Percentiles rank a stretch among this genome's conserved stretches.
Evolutionary conservation across 2,888 invertebrate genomes (phyloP).

Genomic region (Catotricha subobsoleta): DNA sequence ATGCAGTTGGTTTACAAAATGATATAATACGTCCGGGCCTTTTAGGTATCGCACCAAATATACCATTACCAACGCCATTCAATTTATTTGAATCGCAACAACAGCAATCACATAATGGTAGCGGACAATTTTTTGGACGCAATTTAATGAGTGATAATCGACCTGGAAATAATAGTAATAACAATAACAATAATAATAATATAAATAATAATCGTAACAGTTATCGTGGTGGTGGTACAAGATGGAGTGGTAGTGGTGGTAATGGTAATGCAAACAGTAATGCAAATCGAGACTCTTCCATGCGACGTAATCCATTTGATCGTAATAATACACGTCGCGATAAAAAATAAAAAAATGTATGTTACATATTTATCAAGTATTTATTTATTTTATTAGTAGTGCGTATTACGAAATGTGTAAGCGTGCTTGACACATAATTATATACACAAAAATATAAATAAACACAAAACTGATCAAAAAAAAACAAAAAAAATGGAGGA

Average conservation of each 20-base stretch:
- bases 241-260: slow-evolving; percentile 30
- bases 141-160: slow-evolving; percentile 13
- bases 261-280: slow-evolving; percentile 29
- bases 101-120: neutral
- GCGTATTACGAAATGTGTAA: too few relatives aligned
- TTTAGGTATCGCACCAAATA: slow-evolving; percentile 4
- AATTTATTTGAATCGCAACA: neutral
- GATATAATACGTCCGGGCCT: slow-evolving; percentile 10
- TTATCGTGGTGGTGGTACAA: slow-evolving; percentile 33
- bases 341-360: neutral
- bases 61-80: neutral
- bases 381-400: too few relatives aligned
- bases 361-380: neutral
- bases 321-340: slow-evolving; percentile 1
- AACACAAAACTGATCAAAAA: too few relatives aligned
- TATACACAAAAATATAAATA: too few relatives aligned
- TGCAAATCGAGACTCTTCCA: neutral
- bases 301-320: slow-evolving; percentile 3
- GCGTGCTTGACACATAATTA: too few relatives aligned
- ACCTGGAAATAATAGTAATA: slow-evolving; percentile 17
- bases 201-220: slow-evolving; percentile 26
- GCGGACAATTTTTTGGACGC: slow-evolving; percentile 11
- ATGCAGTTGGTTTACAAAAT: slow-evolving; percentile 30
- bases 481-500: too few relatives aligned
- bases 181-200: slow-evolving; percentile 14